Evolutionary conservation across 2,113 vertebrate genomes (phyloP).

Genomic region (Dolichallabes microphthalmus): DNA sequence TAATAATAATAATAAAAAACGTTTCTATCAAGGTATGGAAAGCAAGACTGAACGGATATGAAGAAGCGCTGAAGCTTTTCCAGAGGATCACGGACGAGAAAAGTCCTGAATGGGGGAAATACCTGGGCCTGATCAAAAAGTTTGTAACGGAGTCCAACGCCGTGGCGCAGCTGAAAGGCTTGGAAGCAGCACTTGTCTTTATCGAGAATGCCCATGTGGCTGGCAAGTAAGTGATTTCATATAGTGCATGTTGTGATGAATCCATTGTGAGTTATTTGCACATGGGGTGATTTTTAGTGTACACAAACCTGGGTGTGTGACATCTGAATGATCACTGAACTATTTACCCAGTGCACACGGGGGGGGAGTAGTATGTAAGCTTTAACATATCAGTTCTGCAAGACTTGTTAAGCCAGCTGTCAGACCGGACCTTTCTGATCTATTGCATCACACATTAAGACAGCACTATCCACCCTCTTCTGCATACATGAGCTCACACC

Average conservation of each 20-base stretch:
- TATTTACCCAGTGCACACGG: neutral
- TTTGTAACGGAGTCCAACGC: constrained; percentile 98
- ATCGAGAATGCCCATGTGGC: constrained; percentile 91
- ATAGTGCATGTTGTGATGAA: neutral
- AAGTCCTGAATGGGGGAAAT: constrained; percentile 96
- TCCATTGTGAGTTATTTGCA: neutral
- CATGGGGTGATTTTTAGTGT: neutral
- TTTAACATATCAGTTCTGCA: neutral
- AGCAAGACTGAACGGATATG: constrained; percentile 92
- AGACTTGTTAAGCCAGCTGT: neutral
- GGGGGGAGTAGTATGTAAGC: no score
- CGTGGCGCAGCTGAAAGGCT: constrained; percentile 93
- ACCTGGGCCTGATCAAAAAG: constrained; percentile 91
- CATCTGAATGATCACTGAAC: neutral
- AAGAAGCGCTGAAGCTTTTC: constrained; percentile 93
- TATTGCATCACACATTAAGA: no score
- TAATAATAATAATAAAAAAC: neutral
- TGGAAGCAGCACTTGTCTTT: constrained; percentile 89
- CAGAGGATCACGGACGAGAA: constrained; percentile 93
- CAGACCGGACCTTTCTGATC: neutral
- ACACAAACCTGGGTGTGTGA: neutral
- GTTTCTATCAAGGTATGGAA: constrained; percentile 86
- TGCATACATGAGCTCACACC: neutral
- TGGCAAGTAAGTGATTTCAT: constrained; percentile 83
- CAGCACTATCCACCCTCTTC: neutral